phyloP scores from a whole-genome alignment of 37 sponge, comb jelly and placozoan species.

The Theonella swinhoei region DNA sequence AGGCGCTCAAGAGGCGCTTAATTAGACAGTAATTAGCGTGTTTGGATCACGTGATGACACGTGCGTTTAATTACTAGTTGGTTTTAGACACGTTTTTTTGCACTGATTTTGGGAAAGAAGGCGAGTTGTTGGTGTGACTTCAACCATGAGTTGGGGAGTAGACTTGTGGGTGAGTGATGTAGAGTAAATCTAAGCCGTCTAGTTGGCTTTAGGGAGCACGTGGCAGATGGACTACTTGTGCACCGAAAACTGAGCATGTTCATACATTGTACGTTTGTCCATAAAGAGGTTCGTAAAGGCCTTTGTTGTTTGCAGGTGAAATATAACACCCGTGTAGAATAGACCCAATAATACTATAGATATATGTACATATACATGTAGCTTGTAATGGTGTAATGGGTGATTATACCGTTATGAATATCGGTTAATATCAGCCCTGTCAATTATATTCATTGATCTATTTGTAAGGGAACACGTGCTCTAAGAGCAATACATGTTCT shows the following conservation, averaged over 20 bases:
- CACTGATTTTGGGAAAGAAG: neutral
- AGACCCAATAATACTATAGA: neutral
- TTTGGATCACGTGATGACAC: constrained; percentile 8
- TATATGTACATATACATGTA: constrained; percentile 12
- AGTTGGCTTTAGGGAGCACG: no score
- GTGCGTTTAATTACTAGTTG: no score
- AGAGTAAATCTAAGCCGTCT: neutral
- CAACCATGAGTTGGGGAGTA: constrained; percentile 76
- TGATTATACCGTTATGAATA: neutral
- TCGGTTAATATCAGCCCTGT: neutral
- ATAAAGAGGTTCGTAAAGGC: no score
- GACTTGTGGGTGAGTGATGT: constrained; percentile 70
- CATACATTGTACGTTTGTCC: neutral
- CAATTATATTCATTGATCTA: neutral
- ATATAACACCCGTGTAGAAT: no score
- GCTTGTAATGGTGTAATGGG: neutral
- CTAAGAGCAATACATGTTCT: neutral
- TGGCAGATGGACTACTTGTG: neutral
- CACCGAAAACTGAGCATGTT: neutral
- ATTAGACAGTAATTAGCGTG: no score
- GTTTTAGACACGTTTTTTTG: no score
- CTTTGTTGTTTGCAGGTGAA: no score
- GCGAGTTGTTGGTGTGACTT: neutral
- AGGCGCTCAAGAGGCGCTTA: no score
- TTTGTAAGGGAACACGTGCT: neutral